A percentile compares a stretch with the other conserved stretches of the same genome.
Conservation (phyloP, 2,888 invertebrate species). For the Drosophila atripex region DNA sequence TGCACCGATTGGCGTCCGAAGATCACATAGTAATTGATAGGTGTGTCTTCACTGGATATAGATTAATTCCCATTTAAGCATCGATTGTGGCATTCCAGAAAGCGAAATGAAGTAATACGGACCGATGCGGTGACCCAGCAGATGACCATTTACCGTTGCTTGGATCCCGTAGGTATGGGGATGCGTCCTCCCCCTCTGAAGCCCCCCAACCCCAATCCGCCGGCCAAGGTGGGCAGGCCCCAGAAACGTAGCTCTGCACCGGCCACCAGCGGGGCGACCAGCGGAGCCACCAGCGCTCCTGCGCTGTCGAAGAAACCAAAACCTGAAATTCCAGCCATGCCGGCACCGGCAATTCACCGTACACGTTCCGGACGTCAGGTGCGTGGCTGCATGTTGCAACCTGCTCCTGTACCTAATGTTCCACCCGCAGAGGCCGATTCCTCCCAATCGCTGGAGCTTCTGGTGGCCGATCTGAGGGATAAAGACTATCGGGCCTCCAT, state of each 20-base stretch:
- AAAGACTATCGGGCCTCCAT: slow-evolving; percentile 59
- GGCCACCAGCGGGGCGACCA: too few species aligned
- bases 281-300: slow-evolving; percentile 16
- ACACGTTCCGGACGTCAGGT: slow-evolving; percentile 78
- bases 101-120: slow-evolving; percentile 80
- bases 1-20: slow-evolving; percentile 75
- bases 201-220: slow-evolving; percentile 11
- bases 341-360: slow-evolving; percentile 29
- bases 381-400: slow-evolving; percentile 43
- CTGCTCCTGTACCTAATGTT: slow-evolving; percentile 20
- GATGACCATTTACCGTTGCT: slow-evolving; percentile 80
- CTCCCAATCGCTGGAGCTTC: slow-evolving; percentile 59
- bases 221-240: slow-evolving; percentile 57
- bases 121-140: slow-evolving; percentile 75
- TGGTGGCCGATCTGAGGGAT: slow-evolving; percentile 72
- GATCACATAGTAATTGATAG: slow-evolving; percentile 82
- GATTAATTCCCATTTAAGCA: not conserved
- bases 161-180: slow-evolving; percentile 75
- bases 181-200: slow-evolving; percentile 43
- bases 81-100: slow-evolving; percentile 48
- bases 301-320: not conserved
- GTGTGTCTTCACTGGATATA: slow-evolving; percentile 43
- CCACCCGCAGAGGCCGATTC: slow-evolving; percentile 33
- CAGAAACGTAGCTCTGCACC: slow-evolving; percentile 53
- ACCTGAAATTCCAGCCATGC: slow-evolving; percentile 4